A percentile compares a stretch with the other conserved stretches of the same genome.
Evolutionary conservation across 2,113 vertebrate species (phyloP).

Genomic region (Pterophyllum scalare): DNA sequence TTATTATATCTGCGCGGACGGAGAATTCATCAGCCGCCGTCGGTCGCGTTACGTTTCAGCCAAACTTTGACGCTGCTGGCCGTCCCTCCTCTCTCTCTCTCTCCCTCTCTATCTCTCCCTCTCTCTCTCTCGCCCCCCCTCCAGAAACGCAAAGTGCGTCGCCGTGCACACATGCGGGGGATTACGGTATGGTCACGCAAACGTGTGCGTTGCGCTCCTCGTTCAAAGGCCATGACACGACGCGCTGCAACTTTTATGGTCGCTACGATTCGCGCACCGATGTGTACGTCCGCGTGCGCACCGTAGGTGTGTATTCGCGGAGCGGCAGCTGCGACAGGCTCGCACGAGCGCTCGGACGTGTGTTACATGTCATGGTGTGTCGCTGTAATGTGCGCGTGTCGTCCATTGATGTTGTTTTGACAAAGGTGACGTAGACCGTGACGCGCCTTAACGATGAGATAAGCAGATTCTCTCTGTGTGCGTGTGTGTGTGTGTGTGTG

Average conservation of each 20-base stretch:
- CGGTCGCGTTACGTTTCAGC: slow-evolving; percentile 44
- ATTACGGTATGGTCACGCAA: slow-evolving; percentile 17
- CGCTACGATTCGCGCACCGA: slow-evolving; percentile 11
- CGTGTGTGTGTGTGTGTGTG: background rate
- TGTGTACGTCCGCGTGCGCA: background rate
- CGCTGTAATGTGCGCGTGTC: slow-evolving; percentile 12
- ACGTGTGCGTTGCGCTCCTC: slow-evolving; percentile 1
- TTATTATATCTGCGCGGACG: slow-evolving; percentile 18
- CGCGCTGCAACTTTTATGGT: slow-evolving; percentile 58
- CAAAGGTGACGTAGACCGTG: slow-evolving; percentile 70
- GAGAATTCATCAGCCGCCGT: slow-evolving; percentile 47
- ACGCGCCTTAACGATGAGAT: slow-evolving; percentile 64
- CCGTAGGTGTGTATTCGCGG: background rate
- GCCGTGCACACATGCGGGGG: slow-evolving; percentile 38
- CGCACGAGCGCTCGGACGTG: background rate
- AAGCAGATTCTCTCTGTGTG: slow-evolving; percentile 42
- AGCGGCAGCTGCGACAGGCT: background rate
- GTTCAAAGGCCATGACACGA: slow-evolving; percentile 5
- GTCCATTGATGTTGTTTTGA: slow-evolving; percentile 71
- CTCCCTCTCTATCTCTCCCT: background rate
- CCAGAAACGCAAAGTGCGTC: slow-evolving; percentile 55
- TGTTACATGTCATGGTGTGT: background rate
- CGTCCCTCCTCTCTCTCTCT: slow-evolving; percentile 1
- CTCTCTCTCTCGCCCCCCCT: background rate
- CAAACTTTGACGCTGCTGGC: slow-evolving; percentile 72